Evolutionary conservation across 2,888 invertebrate genomes (phyloP).

Genomic region (Mamestra brassicae): DNA sequence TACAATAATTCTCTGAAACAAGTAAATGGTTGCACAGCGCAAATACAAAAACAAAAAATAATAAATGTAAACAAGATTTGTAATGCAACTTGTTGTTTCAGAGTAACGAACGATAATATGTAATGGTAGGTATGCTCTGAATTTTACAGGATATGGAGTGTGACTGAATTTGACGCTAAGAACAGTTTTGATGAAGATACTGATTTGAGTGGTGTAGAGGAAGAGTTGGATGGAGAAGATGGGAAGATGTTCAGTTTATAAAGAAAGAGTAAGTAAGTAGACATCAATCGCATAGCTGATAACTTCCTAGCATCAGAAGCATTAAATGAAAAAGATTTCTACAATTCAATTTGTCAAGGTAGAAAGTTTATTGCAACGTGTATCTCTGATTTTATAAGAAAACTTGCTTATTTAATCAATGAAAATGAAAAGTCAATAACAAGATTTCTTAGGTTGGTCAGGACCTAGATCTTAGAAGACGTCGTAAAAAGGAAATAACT

Average conservation of each 20-base stretch:
- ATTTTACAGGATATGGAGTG: not conserved
- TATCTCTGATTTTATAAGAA: constrained; percentile 8
- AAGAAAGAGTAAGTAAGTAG: no score
- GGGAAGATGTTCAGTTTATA: not conserved
- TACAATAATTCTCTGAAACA: constrained; percentile 19
- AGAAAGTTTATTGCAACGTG: constrained; percentile 1
- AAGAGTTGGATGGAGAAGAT: not conserved
- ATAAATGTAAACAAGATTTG: not conserved
- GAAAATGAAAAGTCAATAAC: constrained; percentile 51
- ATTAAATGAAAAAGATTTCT: constrained; percentile 7
- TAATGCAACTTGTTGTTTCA: constrained; percentile 14
- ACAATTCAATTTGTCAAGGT: not conserved
- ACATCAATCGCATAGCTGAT: no score
- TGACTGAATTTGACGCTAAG: not conserved
- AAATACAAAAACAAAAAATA: constrained; percentile 4
- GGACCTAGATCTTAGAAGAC: constrained; percentile 29
- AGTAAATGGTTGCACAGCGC: constrained; percentile 6
- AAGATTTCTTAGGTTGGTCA: constrained; percentile 43
- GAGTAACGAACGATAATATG: constrained; percentile 1
- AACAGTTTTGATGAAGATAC: not conserved
- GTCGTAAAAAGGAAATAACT: constrained; percentile 43
- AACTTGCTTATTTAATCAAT: constrained; percentile 23
- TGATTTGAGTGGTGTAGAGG: not conserved
- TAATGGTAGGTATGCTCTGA: not conserved
- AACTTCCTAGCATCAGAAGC: no score